phyloP scores from a whole-genome alignment of 2,797 vertebrate genomes.

The Amblyraja radiata region DNA sequence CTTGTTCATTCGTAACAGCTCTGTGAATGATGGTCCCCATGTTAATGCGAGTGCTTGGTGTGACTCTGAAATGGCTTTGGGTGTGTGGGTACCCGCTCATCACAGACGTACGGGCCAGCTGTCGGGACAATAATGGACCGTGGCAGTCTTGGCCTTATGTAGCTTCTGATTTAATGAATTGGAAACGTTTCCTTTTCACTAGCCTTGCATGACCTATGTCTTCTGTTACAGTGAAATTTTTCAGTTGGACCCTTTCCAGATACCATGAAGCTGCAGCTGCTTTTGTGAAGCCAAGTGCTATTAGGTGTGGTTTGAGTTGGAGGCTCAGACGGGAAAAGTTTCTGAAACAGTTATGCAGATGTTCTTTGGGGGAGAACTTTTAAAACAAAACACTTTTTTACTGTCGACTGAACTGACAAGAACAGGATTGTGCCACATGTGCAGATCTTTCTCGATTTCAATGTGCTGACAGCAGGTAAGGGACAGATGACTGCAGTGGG shows the following conservation, averaged over 20 bases:
- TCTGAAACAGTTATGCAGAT: slow-evolving; percentile 21
- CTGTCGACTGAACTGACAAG: not conserved
- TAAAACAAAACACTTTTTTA: not conserved
- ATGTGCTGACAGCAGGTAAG: slow-evolving; percentile 2
- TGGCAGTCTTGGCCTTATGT: slow-evolving; percentile 34
- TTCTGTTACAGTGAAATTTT: slow-evolving; percentile 40
- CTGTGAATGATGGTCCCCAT: not conserved
- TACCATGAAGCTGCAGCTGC: slow-evolving; percentile 13
- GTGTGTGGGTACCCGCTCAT: not conserved
- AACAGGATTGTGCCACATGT: not conserved
- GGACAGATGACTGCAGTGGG: too few species aligned
- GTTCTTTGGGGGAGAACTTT: not conserved
- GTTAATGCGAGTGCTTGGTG: not conserved
- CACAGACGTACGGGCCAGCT: slow-evolving; percentile 16
- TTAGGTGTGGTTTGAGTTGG: slow-evolving; percentile 18
- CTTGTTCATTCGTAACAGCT: not conserved
- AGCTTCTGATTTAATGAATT: slow-evolving; percentile 36
- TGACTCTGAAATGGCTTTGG: slow-evolving; percentile 9
- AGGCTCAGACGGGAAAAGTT: not conserved
- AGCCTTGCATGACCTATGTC: slow-evolving; percentile 31
- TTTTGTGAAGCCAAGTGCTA: slow-evolving; percentile 22
- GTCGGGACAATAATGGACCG: slow-evolving; percentile 28
- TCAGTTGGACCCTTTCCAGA: slow-evolving; percentile 39
- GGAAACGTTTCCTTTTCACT: slow-evolving; percentile 38
- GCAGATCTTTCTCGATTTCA: not conserved